A percentile compares a stretch with the other conserved stretches of the same genome.
These are phyloP conservation scores for Mythimna ferrago DNA, from an alignment of 2,888 invertebrate genomes.

Conservation along the genomic window DNA sequence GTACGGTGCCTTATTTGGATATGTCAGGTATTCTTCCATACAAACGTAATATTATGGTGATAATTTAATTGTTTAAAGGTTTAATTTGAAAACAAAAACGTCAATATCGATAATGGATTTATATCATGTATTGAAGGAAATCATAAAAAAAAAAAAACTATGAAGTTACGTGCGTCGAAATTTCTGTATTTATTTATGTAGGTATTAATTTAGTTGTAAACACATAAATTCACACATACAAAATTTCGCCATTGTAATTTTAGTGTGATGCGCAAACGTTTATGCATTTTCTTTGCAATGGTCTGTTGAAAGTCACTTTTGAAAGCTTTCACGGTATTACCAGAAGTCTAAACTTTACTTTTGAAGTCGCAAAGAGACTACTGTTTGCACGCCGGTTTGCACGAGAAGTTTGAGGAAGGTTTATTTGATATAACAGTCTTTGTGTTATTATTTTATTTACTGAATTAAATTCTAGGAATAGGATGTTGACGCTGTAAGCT, in stretches of 20 bases:
- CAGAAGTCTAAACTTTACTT: constrained; percentile 46
- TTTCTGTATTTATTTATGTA: no score
- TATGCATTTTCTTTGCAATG: constrained; percentile 38
- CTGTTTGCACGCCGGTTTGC: constrained; percentile 20
- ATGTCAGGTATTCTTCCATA: no score
- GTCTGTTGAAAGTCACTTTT: constrained; percentile 42
- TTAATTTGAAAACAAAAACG: no score
- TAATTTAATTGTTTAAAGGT: no score
- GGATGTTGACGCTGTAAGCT: constrained; percentile 19
- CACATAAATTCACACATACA: no score
- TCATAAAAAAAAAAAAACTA: no score
- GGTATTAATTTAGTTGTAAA: no score
- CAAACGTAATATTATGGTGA: no score
- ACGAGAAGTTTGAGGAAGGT: constrained; percentile 29
- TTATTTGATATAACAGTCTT: constrained; percentile 41
- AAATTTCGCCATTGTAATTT: no score
- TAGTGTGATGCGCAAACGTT: constrained; percentile 30
- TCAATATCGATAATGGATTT: no score
- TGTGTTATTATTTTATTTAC: constrained; percentile 44
- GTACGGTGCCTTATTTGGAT: not conserved
- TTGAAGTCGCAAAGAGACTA: constrained; percentile 49
- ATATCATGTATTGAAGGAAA: no score
- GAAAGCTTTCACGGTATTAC: constrained; percentile 49
- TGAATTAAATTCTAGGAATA: constrained; percentile 32
- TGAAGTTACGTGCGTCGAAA: no score